Conservation (phyloP, 2,797 vertebrate genomes). For the Sebastes matsubarae region DNA sequence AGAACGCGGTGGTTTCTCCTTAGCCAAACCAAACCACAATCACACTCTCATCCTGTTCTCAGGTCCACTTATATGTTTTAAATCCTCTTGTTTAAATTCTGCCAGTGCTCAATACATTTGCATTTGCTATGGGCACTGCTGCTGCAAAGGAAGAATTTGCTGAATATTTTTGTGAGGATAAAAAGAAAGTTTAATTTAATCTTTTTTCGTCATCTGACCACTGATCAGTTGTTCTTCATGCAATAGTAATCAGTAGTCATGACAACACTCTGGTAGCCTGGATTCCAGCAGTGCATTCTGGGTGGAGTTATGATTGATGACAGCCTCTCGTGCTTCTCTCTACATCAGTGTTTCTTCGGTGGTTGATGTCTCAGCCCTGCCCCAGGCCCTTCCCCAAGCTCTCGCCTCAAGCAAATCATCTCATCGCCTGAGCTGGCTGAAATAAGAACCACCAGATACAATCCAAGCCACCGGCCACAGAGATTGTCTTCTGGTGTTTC, state of each 20-base stretch:
- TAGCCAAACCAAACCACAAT: neutral
- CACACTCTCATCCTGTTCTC: neutral
- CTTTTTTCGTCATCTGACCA: neutral
- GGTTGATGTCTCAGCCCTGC: conserved; percentile 66
- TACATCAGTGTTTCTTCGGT: conserved; percentile 38
- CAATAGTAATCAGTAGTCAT: conserved; percentile 36
- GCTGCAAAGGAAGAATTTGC: neutral
- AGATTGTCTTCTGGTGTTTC: conserved; percentile 34
- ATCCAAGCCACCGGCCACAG: conserved; percentile 43
- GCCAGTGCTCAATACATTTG: neutral
- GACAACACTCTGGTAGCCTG: conserved; percentile 19
- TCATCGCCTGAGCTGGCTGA: conserved; percentile 24
- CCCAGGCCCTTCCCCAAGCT: conserved; percentile 61
- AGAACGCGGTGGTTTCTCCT: conserved; percentile 4
- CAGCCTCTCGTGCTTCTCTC: conserved; percentile 10
- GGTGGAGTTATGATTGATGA: conserved; percentile 46
- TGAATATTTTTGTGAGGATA: neutral
- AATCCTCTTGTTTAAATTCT: neutral
- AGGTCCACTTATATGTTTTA: neutral
- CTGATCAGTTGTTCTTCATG: neutral
- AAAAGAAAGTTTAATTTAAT: neutral
- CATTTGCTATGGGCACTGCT: neutral
- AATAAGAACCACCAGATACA: conserved; percentile 40
- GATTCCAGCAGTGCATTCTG: conserved; percentile 25
- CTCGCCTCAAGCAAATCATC: conserved; percentile 68